phyloP scores from a whole-genome alignment of 1,140 invertebrate genomes.

The Elysia chlorotica region DNA sequence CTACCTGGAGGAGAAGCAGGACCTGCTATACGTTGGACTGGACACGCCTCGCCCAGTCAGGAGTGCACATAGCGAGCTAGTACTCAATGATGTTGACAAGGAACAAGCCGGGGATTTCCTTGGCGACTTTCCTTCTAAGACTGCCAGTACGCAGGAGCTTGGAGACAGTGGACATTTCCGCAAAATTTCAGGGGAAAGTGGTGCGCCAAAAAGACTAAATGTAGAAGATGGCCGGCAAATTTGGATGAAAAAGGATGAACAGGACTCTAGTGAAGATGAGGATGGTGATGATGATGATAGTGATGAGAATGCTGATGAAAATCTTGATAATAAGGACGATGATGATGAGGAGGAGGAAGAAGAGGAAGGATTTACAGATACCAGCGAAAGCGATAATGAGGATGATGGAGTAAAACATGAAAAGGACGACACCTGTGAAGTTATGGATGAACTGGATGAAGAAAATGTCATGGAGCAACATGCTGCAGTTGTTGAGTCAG shows the following conservation, averaged over 20 bases:
- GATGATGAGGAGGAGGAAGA: not conserved
- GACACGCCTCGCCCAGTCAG: constrained; percentile 38
- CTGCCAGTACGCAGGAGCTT: constrained; percentile 26
- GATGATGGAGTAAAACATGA: not conserved
- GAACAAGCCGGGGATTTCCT: constrained; percentile 15
- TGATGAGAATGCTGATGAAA: not conserved
- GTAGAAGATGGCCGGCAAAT: no score
- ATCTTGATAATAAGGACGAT: not conserved
- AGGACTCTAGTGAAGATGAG: no score
- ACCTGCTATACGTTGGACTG: constrained; percentile 35
- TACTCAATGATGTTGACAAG: constrained; percentile 19
- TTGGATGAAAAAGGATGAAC: no score
- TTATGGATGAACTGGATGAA: no score
- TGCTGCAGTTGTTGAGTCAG: no score
- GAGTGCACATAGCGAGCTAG: constrained; percentile 42
- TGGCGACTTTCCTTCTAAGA: constrained; percentile 20
- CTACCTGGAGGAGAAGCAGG: constrained; percentile 51
- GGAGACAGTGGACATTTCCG: constrained; percentile 27
- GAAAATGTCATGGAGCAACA: no score
- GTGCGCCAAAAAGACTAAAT: no score
- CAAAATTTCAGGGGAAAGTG: no score
- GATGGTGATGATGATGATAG: not conserved
- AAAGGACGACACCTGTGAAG: not conserved
- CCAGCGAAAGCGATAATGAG: not conserved
- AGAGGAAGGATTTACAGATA: not conserved